Evolutionary conservation across 2,113 vertebrate genomes (phyloP), one percentile per base, ranked within the genome.

Genomic region (Amblyopsis rosae): DNA sequence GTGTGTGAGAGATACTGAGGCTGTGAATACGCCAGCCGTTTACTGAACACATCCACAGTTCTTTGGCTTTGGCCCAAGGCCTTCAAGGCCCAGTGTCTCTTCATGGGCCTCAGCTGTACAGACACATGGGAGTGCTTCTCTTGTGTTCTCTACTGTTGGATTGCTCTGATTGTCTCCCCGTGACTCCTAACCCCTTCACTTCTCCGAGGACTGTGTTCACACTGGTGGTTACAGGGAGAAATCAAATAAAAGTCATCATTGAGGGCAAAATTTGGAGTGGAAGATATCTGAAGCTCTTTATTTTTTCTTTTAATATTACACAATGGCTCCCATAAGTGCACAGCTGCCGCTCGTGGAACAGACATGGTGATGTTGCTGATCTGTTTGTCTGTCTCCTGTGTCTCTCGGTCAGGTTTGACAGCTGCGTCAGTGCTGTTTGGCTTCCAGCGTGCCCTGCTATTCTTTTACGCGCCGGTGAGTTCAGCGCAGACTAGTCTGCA

Each of bases 401-500:
- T 76, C 26, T 60, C 59, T 86, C 77, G 86, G 0, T 76, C 87
- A 99, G 96, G 96, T 87, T 91, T 98, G 80, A 98, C 96, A 0
- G 84, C 76, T 49, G 87, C 92, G 67, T 94, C 95, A 0, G 86
- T 98, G 58, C 17, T 96, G 7, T 98, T 96, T 65, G 95, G 95
- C 70, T 90, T 97, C 78, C 73, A 91, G 26, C 92, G 95, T 76
- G 90, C 90, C 72, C 87, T 99, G 64, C 47, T 98, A 56, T 85
- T 95, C 32, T 98, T 99, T 86, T 92, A 94, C 1, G 88, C 95
- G 74, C 90, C 98, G 15, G 95, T 99, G 78, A 92, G 82, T 67
- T 92, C 96, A 33, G 91, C 95, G 10, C 95, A 96, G 81, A 91
- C 78, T 4, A 26, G 26, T 26, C 90, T 99, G 26, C 98, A 99